Conservation (phyloP, 2,113 vertebrate genomes). For the Triplophysa siluroides region DNA sequence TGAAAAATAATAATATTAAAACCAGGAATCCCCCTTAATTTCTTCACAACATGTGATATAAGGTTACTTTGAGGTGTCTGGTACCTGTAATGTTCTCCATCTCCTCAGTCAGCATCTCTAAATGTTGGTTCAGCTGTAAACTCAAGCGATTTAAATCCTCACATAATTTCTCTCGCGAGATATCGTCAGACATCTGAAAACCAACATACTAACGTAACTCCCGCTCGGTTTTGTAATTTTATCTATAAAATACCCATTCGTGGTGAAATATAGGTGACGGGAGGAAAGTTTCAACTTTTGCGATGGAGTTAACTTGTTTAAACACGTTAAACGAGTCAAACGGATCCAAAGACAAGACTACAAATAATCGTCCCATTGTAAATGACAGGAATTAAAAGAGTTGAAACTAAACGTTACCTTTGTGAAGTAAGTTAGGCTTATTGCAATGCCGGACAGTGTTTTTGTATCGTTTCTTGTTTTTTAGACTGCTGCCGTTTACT, state of each 20-base stretch:
- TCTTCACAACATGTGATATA: neutral
- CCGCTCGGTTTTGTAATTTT: neutral
- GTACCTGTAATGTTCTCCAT: conserved; percentile 68
- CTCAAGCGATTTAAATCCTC: conserved; percentile 38
- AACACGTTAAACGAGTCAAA: too few relatives aligned
- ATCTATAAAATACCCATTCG: neutral
- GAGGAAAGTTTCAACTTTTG: neutral
- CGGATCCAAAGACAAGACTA: neutral
- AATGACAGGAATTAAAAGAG: neutral
- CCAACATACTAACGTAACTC: neutral
- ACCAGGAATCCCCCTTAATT: neutral
- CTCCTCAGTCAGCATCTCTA: conserved; percentile 68
- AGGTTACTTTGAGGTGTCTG: neutral
- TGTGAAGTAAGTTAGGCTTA: neutral
- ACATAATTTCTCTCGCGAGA: neutral
- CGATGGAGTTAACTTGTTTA: neutral
- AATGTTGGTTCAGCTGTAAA: conserved; percentile 59
- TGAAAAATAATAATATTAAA: neutral
- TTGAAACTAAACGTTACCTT: neutral
- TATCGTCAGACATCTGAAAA: conserved; percentile 63
- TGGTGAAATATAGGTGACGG: neutral
- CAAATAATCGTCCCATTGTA: neutral
- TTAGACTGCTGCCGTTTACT: neutral
- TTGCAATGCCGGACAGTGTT: neutral
- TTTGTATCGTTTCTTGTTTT: neutral